Base-by-base conservation (phyloP, 2,888 invertebrate genomes). In the Caenorhabditis panamensis region DNA sequence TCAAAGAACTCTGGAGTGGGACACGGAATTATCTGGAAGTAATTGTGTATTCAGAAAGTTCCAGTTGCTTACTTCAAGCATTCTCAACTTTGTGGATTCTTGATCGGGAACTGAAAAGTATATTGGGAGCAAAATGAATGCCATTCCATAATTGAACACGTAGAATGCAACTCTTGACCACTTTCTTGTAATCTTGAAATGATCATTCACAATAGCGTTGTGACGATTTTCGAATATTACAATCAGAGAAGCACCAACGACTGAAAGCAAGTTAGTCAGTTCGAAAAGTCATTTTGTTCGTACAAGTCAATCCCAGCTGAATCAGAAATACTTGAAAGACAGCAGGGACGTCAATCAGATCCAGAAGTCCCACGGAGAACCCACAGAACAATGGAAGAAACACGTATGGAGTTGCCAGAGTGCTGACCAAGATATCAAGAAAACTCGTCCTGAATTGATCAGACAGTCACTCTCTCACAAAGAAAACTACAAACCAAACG, bases 231-330 rank as follows among this genome's bases (percentile, higher is more conserved):
- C 36, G 36, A 58, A 58, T 1, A 58, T 16, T 1, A 58, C 31
- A 18, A 49, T n/a, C 41, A 75, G 47, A 0, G 64, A 64, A 0
- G 37, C 53, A 1, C 51, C 56, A 31, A 75, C 37, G n/a, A 37
- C 72, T 72, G 36, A 22, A 71, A 59, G n/a, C n/a, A n/a, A n/a
- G n/a, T n/a, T n/a, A n/a, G n/a, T n/a, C n/a, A n/a, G n/a, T n/a
- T n/a, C n/a, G n/a, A n/a, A n/a, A n/a, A 56, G 4, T n/a, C 41
- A n/a, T n/a, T n/a, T n/a, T n/a, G n/a, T n/a, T n/a, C 22, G 37
- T 20, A 61, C 61, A 22, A 22, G 36, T 44, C 22, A 41, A 22
- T 36, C 11, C 31, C 13, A 18, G 28, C 20, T 63, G 63, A 11
- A 41, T 22, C 24, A 63, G 49, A 18, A 63, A 63, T 9, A 51